phyloP scores from a whole-genome alignment of 2,113 vertebrate species.

The Saccopteryx leptura region DNA sequence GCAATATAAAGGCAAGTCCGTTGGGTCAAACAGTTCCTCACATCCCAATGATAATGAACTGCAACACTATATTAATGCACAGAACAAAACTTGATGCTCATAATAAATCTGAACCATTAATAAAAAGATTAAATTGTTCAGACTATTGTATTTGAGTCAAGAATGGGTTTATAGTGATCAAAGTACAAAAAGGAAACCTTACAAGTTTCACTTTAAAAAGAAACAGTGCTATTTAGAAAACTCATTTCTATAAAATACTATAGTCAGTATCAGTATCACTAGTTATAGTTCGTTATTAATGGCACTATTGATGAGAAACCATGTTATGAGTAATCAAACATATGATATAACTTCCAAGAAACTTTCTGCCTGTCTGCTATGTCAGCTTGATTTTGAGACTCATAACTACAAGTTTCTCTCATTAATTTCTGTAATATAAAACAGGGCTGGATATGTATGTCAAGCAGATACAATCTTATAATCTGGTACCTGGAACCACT shows the following conservation, averaged over 20 bases:
- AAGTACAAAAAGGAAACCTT: conserved; percentile 31
- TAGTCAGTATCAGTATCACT: background rate
- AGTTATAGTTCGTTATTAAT: conserved; percentile 50
- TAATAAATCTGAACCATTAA: conserved; percentile 24
- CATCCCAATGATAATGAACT: conserved; percentile 19
- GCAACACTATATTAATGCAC: background rate
- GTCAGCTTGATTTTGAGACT: conserved; percentile 57
- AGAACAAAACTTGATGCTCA: conserved; percentile 34
- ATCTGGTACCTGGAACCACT: background rate
- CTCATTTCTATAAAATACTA: background rate
- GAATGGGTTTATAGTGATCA: conserved; percentile 16
- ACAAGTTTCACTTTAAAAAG: conserved; percentile 37
- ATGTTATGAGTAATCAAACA: conserved; percentile 39
- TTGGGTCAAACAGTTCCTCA: conserved; percentile 19
- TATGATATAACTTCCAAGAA: conserved; percentile 16
- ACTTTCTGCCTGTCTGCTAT: background rate
- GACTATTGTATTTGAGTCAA: conserved; percentile 45
- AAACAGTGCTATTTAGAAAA: conserved; percentile 35
- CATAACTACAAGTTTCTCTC: background rate
- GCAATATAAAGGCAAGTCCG: conserved; percentile 47
- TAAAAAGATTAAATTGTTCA: conserved; percentile 26
- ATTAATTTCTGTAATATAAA: conserved; percentile 59
- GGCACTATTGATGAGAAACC: conserved; percentile 6
- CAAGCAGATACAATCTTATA: background rate
- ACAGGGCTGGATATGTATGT: background rate